Percentiles rank a stretch among this genome's conserved stretches.
phyloP scores from a whole-genome alignment of 2,797 vertebrate genomes.

The Danio tinwini region DNA sequence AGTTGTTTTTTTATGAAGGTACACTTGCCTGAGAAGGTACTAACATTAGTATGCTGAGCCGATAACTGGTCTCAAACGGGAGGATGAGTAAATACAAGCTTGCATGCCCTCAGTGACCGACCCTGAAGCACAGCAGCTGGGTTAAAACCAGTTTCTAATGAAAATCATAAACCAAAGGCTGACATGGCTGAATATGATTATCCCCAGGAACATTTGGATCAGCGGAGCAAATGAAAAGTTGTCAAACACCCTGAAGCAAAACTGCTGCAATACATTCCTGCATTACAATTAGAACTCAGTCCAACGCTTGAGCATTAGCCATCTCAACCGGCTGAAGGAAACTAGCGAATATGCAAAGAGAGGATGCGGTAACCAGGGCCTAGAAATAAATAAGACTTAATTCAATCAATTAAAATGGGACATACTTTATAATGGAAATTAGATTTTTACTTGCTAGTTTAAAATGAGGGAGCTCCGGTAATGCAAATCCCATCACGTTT shows the following conservation, averaged over 20 bases:
- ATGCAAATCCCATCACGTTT: neutral
- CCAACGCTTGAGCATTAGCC: conserved; percentile 13
- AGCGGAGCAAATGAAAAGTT: conserved; percentile 28
- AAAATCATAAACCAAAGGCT: conserved; percentile 44
- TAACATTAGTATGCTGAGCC: neutral
- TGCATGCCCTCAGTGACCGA: conserved; percentile 28
- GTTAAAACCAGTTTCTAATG: conserved; percentile 25
- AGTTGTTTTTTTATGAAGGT: neutral
- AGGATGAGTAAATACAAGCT: conserved; percentile 15
- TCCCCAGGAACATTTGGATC: conserved; percentile 34
- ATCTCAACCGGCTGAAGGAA: conserved; percentile 1
- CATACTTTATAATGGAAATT: neutral
- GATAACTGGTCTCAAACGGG: conserved; percentile 10
- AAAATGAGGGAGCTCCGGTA: neutral
- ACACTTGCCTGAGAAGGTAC: neutral
- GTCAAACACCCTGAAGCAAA: conserved; percentile 30
- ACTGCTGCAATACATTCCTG: conserved; percentile 21
- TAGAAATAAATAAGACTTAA: conserved; percentile 7
- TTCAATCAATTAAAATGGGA: neutral
- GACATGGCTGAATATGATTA: conserved; percentile 28
- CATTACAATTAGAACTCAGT: conserved; percentile 12
- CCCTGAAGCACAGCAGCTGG: conserved; percentile 46
- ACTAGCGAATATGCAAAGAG: neutral
- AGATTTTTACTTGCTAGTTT: conserved; percentile 4
- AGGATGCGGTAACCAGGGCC: neutral